phyloP scores from a whole-genome alignment of 2,113 vertebrate genomes.

The Pithys albifrons region DNA sequence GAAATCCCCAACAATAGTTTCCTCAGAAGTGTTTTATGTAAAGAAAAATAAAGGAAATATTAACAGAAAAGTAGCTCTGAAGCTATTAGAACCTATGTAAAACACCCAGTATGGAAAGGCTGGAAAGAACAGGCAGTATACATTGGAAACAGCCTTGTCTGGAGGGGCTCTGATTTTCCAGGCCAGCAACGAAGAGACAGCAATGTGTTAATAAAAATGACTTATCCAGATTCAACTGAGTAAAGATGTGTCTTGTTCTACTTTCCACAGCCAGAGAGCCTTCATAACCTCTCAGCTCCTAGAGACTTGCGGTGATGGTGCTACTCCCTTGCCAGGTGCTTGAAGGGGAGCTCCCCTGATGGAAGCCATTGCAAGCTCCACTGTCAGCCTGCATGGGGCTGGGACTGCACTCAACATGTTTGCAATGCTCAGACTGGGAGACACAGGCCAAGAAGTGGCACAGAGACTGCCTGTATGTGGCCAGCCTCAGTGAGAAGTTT shows the following conservation, averaged over 20 bases:
- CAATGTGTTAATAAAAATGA: background rate
- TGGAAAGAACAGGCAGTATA: background rate
- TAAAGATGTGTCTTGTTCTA: rapidly evolving
- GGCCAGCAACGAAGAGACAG: background rate
- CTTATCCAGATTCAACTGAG: background rate
- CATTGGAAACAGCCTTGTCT: background rate
- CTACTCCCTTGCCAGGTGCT: background rate
- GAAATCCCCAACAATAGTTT: background rate
- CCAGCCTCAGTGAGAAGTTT: background rate
- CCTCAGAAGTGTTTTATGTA: background rate
- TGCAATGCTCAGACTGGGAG: background rate
- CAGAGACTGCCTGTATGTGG: background rate
- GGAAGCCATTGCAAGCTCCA: background rate
- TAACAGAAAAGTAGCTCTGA: background rate
- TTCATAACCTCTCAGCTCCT: background rate
- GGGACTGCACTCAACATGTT: background rate
- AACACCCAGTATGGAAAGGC: background rate
- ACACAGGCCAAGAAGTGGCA: background rate
- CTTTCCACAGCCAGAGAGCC: background rate
- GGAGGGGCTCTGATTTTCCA: background rate
- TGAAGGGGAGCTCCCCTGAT: background rate
- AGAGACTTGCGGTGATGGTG: rapidly evolving
- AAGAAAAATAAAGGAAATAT: background rate
- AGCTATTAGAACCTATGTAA: background rate
- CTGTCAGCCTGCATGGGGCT: rapidly evolving